phyloP scores from a whole-genome alignment of 2,888 invertebrate species.

The Mythimna ferrago region DNA sequence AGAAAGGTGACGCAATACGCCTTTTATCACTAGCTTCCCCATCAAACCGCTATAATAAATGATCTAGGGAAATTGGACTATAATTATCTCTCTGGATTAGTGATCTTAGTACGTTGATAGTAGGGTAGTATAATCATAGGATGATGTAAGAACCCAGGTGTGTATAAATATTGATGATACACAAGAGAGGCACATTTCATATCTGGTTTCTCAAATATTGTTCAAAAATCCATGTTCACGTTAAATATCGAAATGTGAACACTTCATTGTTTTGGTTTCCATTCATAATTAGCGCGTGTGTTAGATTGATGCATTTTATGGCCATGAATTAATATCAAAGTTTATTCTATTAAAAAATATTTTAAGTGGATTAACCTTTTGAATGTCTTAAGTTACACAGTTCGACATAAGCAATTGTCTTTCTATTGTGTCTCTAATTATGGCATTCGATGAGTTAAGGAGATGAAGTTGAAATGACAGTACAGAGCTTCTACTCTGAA shows the following conservation, averaged over 20 bases:
- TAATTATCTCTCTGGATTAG: conserved; percentile 36
- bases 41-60: conserved; percentile 31
- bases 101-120: conserved; percentile 37
- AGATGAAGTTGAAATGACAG: too few relatives aligned
- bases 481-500: too few relatives aligned
- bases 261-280: conserved; percentile 82
- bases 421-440: too few relatives aligned
- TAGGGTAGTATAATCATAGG: conserved; percentile 21
- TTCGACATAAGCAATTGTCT: too few relatives aligned
- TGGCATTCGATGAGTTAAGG: too few relatives aligned
- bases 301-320: conserved; percentile 18
- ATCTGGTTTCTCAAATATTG: conserved; percentile 1
- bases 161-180: conserved; percentile 23
- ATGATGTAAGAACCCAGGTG: conserved; percentile 32
- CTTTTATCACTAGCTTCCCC: conserved; percentile 26
- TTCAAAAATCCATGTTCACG: conserved; percentile 60
- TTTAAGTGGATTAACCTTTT: not conserved
- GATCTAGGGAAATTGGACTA: conserved; percentile 35
- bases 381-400: too few relatives aligned
- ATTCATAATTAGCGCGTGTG: conserved; percentile 66
- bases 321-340: not conserved
- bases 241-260: conserved; percentile 77
- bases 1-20: conserved; percentile 30
- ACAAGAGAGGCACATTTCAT: not conserved
- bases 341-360: not conserved